A percentile compares a stretch with the other conserved stretches of the same genome.
phyloP scores from a whole-genome alignment of 1,140 invertebrate genomes.

The Goniozus legneri region DNA sequence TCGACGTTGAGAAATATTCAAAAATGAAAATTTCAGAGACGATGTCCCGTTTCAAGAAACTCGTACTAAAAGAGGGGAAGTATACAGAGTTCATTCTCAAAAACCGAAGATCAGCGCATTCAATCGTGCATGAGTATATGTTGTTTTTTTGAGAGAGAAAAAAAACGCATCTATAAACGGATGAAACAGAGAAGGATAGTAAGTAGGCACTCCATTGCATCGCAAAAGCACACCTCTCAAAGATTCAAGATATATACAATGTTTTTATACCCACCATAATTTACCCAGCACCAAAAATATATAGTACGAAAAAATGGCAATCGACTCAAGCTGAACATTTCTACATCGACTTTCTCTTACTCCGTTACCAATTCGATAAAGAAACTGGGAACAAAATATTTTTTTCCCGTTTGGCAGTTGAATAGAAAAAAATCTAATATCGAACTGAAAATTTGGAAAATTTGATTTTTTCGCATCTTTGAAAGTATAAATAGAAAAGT shows the following conservation, averaged over 20 bases:
- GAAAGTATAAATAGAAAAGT: no score
- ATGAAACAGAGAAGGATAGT: conserved; percentile 9
- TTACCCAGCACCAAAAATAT: conserved; percentile 20
- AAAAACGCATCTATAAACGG: no score
- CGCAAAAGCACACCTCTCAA: conserved; percentile 16
- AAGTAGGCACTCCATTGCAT: conserved; percentile 13
- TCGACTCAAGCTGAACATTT: no score
- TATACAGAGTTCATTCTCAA: background rate
- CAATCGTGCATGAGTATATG: conserved; percentile 12
- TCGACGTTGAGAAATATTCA: no score
- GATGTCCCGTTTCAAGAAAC: no score
- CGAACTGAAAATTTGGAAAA: conserved; percentile 7
- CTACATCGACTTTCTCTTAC: no score
- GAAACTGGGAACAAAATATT: no score
- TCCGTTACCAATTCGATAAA: no score
- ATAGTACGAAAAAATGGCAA: no score
- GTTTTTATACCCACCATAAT: conserved; percentile 22
- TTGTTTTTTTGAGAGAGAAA: conserved; percentile 3
- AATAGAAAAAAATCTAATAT: conserved; percentile 37
- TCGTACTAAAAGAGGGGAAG: no score
- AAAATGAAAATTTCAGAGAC: no score
- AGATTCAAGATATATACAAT: conserved; percentile 11
- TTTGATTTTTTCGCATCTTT: no score
- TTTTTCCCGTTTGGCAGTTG: conserved; percentile 44
- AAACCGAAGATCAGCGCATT: conserved; percentile 4